phyloP scores from a whole-genome alignment of 2,888 invertebrate genomes.

The Tridacna gigas region DNA sequence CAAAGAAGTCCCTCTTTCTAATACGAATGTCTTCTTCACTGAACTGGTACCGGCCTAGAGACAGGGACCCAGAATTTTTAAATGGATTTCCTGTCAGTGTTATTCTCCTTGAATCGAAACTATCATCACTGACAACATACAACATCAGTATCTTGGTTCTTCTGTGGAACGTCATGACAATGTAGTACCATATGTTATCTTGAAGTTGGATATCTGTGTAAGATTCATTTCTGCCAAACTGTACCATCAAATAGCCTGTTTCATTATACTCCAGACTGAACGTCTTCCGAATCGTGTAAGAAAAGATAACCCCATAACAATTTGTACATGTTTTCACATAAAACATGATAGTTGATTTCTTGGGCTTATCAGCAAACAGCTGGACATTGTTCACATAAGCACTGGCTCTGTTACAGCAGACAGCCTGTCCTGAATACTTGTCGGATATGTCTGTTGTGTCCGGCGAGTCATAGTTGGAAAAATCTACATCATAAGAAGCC shows the following conservation, averaged over 20 bases:
- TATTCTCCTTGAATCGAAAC: not conserved
- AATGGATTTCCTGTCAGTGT: constrained; percentile 29
- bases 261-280: constrained; percentile 51
- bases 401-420: constrained; percentile 48
- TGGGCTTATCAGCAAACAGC: constrained; percentile 30
- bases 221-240: constrained; percentile 38
- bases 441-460: constrained; percentile 22
- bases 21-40: constrained; percentile 39
- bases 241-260: constrained; percentile 31
- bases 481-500: constrained; percentile 13
- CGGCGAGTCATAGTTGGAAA: not conserved
- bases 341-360: constrained; percentile 41
- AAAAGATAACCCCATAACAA: constrained; percentile 52
- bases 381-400: constrained; percentile 28
- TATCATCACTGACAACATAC: not conserved
- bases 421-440: constrained; percentile 38
- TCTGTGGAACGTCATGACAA: constrained; percentile 32
- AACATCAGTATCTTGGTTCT: constrained; percentile 9
- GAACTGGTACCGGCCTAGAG: constrained; percentile 51
- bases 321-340: constrained; percentile 54
- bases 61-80: constrained; percentile 40
- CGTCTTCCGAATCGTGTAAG: constrained; percentile 37
- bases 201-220: constrained; percentile 30
- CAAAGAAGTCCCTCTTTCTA: constrained; percentile 47
- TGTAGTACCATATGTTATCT: constrained; percentile 50